phyloP scores from a whole-genome alignment of 2,888 invertebrate species.

The Drosophila nr. perissopoda region DNA sequence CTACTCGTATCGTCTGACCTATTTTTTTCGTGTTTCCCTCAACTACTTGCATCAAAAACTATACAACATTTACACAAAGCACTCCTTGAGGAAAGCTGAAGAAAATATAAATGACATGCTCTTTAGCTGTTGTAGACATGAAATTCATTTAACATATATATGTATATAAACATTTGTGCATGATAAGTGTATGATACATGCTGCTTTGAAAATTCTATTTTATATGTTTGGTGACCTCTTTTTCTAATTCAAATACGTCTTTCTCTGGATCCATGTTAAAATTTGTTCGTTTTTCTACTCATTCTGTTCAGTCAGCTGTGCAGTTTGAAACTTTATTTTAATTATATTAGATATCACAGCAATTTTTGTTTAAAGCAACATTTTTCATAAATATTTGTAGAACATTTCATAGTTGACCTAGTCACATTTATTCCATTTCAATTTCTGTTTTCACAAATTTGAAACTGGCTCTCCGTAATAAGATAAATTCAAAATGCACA shows the following conservation, averaged over 20 bases:
- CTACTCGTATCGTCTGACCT: constrained; percentile 32
- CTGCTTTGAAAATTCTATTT: not conserved
- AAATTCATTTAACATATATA: not conserved
- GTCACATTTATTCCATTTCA: not conserved
- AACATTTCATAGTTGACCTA: not conserved
- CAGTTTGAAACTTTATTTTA: not conserved
- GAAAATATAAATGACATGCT: not conserved
- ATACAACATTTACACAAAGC: constrained; percentile 12
- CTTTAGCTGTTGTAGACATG: not conserved
- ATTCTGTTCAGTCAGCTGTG: not conserved
- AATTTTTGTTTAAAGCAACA: not conserved
- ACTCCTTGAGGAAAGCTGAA: not conserved
- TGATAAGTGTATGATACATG: not conserved
- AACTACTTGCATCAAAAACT: constrained; percentile 6
- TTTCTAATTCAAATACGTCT: not conserved
- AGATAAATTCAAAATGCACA: not conserved
- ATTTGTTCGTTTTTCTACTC: not conserved
- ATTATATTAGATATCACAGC: not conserved
- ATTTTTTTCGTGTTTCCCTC: constrained; percentile 11
- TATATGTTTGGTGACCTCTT: not conserved
- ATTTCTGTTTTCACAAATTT: not conserved
- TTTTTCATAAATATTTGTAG: not conserved
- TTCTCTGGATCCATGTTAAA: not conserved
- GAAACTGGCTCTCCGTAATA: not conserved
- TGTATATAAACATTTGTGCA: not conserved